These are phyloP conservation scores for Sceloporus tristichus DNA, from an alignment of 2,113 vertebrate genomes.

Conservation along the genomic window DNA sequence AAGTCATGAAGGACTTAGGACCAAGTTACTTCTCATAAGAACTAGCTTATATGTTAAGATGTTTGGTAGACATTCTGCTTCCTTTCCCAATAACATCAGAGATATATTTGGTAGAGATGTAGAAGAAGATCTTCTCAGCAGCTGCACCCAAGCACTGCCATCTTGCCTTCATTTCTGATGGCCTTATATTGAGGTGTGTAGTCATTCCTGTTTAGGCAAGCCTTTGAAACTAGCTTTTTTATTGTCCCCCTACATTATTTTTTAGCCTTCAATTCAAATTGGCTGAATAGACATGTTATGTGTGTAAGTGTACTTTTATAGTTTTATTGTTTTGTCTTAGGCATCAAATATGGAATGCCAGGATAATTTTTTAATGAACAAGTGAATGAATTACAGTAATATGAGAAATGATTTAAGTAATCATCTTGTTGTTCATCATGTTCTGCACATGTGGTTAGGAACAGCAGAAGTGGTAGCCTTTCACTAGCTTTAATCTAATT, in stretches of 20 bases:
- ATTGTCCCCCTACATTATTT: neutral
- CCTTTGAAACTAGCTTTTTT: neutral
- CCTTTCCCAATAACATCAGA: neutral
- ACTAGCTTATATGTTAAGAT: neutral
- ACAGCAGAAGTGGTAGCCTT: neutral
- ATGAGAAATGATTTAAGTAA: neutral
- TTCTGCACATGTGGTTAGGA: neutral
- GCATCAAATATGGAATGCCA: neutral
- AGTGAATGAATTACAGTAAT: neutral
- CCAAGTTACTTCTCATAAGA: neutral
- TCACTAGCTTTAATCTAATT: neutral
- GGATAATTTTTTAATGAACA: neutral
- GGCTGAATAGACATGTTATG: neutral
- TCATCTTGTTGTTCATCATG: neutral
- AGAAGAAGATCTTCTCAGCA: neutral
- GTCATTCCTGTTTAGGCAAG: neutral
- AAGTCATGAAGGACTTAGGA: neutral
- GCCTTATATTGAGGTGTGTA: neutral
- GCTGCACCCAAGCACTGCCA: neutral
- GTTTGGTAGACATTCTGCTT: neutral
- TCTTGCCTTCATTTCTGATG: neutral
- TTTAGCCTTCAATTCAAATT: neutral
- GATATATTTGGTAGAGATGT: neutral
- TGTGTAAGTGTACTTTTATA: neutral
- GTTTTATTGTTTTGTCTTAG: neutral